A percentile compares a stretch with the other conserved stretches of the same genome.
Evolutionary conservation across 2,888 invertebrate species (phyloP).

Genomic region (Hirudinaria manillensis): DNA sequence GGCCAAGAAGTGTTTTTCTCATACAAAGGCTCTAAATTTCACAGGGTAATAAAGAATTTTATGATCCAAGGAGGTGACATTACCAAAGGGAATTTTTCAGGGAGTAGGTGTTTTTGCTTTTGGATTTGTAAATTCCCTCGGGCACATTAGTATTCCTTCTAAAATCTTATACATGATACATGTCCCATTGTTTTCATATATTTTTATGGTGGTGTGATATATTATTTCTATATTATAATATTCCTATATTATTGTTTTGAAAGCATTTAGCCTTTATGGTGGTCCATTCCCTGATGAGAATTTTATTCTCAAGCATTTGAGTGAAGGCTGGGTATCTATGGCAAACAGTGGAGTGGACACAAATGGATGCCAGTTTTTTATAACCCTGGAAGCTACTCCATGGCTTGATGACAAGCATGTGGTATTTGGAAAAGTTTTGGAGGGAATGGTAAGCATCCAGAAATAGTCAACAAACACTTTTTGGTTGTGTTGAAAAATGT

Average conservation of each 20-base stretch:
- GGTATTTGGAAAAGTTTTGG: slow-evolving; percentile 88
- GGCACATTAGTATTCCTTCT: too few relatives aligned
- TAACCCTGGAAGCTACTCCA: slow-evolving; percentile 70
- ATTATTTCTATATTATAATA: too few relatives aligned
- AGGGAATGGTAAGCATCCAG: slow-evolving; percentile 64
- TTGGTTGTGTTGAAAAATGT: background rate
- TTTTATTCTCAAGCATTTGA: slow-evolving; percentile 93
- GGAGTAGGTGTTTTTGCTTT: too few relatives aligned
- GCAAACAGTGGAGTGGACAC: slow-evolving; percentile 96
- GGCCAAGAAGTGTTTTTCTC: slow-evolving; percentile 35
- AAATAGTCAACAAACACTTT: background rate
- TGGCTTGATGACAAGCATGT: slow-evolving; percentile 87
- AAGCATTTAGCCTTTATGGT: slow-evolving; percentile 76
- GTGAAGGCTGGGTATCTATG: slow-evolving; percentile 95
- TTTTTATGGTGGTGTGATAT: too few relatives aligned
- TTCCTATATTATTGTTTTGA: too few relatives aligned
- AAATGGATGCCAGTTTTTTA: slow-evolving; percentile 96
- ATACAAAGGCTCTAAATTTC: slow-evolving; percentile 75
- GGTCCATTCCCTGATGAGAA: slow-evolving; percentile 90
- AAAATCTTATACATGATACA: too few relatives aligned
- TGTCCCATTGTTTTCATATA: too few relatives aligned
- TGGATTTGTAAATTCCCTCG: too few relatives aligned
- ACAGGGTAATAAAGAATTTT: slow-evolving; percentile 81
- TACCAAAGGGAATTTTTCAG: slow-evolving; percentile 59
- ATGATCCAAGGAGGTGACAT: slow-evolving; percentile 94